Percentiles rank a stretch among this genome's conserved stretches.
These are phyloP conservation scores for Symphodus melops DNA, from an alignment of 2,113 vertebrate genomes.

Conservation along the genomic window DNA sequence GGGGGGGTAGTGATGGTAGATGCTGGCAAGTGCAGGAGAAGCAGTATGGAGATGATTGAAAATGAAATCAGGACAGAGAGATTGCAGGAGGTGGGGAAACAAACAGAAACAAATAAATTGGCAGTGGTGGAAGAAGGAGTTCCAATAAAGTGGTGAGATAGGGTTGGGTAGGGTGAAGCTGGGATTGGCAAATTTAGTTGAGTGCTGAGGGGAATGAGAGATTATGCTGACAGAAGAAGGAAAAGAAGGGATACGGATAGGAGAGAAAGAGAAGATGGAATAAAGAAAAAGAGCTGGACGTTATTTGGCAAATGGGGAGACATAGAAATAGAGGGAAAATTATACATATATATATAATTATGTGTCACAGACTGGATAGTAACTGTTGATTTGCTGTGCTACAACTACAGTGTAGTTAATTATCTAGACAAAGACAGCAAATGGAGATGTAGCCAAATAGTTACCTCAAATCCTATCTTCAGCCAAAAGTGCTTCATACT, in stretches of 20 bases:
- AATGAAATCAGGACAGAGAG: slow-evolving; percentile 9
- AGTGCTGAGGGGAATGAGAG: neutral
- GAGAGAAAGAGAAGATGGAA: neutral
- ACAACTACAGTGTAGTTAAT: slow-evolving; percentile 24
- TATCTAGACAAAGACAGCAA: slow-evolving; percentile 26
- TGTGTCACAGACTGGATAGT: slow-evolving; percentile 4
- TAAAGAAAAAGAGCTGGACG: neutral
- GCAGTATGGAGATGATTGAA: slow-evolving; percentile 1
- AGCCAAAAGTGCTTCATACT: neutral
- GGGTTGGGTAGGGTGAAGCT: slow-evolving; percentile 3
- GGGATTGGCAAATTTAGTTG: neutral
- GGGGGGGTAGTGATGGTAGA: slow-evolving; percentile 8
- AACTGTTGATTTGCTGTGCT: slow-evolving; percentile 1
- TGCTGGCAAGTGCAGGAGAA: slow-evolving; percentile 17
- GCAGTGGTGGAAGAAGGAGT: slow-evolving; percentile 28
- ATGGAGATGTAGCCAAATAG: slow-evolving; percentile 6
- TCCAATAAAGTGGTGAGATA: slow-evolving; percentile 4
- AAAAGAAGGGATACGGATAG: neutral
- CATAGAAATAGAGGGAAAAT: slow-evolving; percentile 2
- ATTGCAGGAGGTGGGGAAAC: slow-evolving; percentile 29
- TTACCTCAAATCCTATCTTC: neutral
- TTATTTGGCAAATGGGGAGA: neutral
- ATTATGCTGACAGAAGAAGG: neutral
- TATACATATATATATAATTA: no score
- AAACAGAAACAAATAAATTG: slow-evolving; percentile 38